Percentiles rank a stretch among this genome's conserved stretches.
Conservation (phyloP, 1,140 invertebrate species). For the Spodoptera frugiperda region DNA sequence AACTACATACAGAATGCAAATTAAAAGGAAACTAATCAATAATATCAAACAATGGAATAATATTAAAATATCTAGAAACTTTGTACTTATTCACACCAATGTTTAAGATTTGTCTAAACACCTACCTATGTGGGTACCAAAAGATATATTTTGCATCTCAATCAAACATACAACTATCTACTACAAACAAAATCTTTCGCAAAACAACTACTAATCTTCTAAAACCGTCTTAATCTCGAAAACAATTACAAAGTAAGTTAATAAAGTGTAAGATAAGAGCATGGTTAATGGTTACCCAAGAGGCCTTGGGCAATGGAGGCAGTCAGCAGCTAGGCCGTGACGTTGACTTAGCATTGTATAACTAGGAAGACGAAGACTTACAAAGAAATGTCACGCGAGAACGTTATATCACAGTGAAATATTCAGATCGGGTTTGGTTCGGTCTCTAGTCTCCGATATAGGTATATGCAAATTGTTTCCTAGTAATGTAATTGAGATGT, state of each 20-base stretch:
- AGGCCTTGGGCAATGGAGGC: constrained; percentile 23
- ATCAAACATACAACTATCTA: no score
- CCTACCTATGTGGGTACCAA: no score
- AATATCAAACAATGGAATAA: no score
- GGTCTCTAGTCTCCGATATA: constrained; percentile 1
- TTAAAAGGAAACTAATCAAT: no score
- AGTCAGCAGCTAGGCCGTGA: constrained; percentile 33
- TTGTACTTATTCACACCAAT: no score
- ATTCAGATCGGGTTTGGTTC: background rate
- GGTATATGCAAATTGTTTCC: background rate
- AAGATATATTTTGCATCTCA: no score
- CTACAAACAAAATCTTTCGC: no score
- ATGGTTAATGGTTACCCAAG: constrained; percentile 16
- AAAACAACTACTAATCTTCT: no score
- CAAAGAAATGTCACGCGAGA: constrained; percentile 42
- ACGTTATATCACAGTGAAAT: constrained; percentile 26
- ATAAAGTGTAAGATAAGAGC: constrained; percentile 22
- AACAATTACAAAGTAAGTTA: background rate
- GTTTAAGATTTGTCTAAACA: no score
- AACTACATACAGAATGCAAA: no score
- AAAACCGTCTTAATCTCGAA: background rate
- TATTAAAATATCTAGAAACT: no score
- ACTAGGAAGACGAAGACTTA: constrained; percentile 42
- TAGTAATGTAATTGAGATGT: background rate
- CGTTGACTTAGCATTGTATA: constrained; percentile 22